Evolutionary conservation across 2,888 invertebrate species (phyloP).

Genomic region (Cephalotes varians): DNA sequence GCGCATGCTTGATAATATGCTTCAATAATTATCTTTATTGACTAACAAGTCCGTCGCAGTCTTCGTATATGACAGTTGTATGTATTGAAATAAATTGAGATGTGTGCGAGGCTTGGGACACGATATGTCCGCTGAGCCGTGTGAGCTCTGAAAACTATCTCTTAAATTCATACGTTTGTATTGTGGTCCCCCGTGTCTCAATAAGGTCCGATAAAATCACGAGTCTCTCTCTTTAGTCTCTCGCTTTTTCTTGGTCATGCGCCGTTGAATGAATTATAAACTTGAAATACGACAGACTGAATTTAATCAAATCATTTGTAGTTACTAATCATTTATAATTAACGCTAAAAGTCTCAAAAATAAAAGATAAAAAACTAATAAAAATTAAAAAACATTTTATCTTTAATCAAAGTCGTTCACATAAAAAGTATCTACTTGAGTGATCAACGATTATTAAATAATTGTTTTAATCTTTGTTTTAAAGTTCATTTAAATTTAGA

Average conservation of each 20-base stretch:
- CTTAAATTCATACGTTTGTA: slow-evolving; percentile 69
- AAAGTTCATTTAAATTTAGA: not conserved
- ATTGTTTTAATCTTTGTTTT: no score
- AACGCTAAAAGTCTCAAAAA: not conserved
- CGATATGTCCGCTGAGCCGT: slow-evolving; percentile 36
- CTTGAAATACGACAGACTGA: not conserved
- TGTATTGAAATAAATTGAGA: slow-evolving; percentile 23
- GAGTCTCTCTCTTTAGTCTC: slow-evolving; percentile 61
- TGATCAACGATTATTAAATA: not conserved
- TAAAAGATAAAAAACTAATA: not conserved
- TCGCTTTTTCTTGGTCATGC: slow-evolving; percentile 66
- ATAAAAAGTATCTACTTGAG: not conserved
- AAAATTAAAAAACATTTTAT: not conserved
- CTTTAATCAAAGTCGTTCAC: not conserved
- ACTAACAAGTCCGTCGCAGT: slow-evolving; percentile 39
- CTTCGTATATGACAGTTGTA: slow-evolving; percentile 21
- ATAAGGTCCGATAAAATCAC: slow-evolving; percentile 73
- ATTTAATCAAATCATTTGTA: not conserved
- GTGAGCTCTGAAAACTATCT: slow-evolving; percentile 58
- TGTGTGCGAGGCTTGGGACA: slow-evolving; percentile 10
- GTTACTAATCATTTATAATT: not conserved
- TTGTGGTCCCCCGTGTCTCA: slow-evolving; percentile 78
- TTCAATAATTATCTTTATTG: slow-evolving; percentile 37
- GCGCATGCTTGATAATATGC: not conserved
- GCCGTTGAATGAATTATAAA: slow-evolving; percentile 43